Base-by-base conservation (phyloP, 1,140 invertebrate genomes). In the Drosophila subobscura region DNA sequence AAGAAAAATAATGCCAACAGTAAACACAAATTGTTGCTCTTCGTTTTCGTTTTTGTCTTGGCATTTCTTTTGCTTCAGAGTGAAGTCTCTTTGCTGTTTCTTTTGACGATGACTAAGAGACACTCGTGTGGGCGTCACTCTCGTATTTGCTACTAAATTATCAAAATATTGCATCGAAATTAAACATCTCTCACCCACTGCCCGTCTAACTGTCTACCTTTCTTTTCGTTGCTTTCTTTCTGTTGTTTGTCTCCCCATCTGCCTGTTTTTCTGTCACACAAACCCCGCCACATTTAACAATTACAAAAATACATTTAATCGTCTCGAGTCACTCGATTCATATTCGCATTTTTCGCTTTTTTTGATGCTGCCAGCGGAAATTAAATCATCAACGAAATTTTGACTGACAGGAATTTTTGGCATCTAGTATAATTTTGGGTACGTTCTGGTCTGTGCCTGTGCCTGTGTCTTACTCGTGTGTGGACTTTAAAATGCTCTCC, bases 81-180 rank as follows among this genome's bases (percentile, higher is more conserved):
- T 27, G 60, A 64, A 27, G 22, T 54, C 44, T 52, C 25, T 72
- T 33, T 33, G 5, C 20, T 20, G 16, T 20, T 25, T 42, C 23
- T n/a, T 49, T 49, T 37, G 12, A 33, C 41, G 33, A 27, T 75
- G 72, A 75, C 27, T 75, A 72, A 75, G 72, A 75, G 72, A 67
- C 67, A 51, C 22, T 67, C 25, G 60, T 42, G 53, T 77, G 67
- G 79, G 68, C 56, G 78, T 66, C 25, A 52, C 46, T 72, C 42
- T 44, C 37, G 33, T 25, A 44, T 44, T 49, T 60, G 71, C 64
- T 57, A 66, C 66, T 72, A 75, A 85, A 85, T 85, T 77, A 81
- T 78, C 64, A 81, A 86, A 85, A 77, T 85, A 85, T 81, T 85
- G 81, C 81, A 86, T 57, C 55, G 42, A 72, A 52, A 57, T 55